Percentiles rank a stretch among this genome's conserved stretches.
These are phyloP conservation scores for Typhlichthys subterraneus DNA, from an alignment of 2,797 vertebrate genomes.

Conservation along the genomic window DNA sequence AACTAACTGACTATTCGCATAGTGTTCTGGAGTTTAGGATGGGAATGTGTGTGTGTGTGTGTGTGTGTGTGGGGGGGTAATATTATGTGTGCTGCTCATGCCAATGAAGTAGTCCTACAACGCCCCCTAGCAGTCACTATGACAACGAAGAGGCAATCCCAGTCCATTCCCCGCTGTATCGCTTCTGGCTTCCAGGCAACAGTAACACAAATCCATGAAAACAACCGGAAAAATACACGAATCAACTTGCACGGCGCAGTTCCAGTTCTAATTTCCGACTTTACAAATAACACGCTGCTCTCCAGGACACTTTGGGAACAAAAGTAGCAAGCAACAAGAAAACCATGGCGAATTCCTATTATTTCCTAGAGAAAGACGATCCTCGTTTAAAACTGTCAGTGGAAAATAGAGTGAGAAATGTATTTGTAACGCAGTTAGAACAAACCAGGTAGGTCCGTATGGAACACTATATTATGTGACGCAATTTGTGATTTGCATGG, in stretches of 20 bases:
- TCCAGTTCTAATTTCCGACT: conserved; percentile 23
- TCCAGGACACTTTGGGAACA: conserved; percentile 6
- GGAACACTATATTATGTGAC: too few species aligned
- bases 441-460: conserved; percentile 61
- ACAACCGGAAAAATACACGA: conserved; percentile 51
- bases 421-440: conserved; percentile 79
- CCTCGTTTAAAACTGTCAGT: conserved; percentile 61
- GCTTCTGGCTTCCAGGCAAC: conserved; percentile 66
- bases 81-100: conserved; percentile 28
- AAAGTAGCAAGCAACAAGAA: neutral
- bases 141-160: conserved; percentile 61
- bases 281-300: conserved; percentile 7
- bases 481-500: too few species aligned
- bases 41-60: too few species aligned
- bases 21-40: neutral
- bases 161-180: conserved; percentile 42
- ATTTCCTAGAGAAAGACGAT: conserved; percentile 44
- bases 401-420: conserved; percentile 68
- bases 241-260: conserved; percentile 29
- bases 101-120: conserved; percentile 20
- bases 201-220: conserved; percentile 54
- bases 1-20: neutral
- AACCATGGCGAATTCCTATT: conserved; percentile 55
- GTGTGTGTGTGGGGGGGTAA: neutral
- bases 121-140: conserved; percentile 56